Base-by-base conservation (phyloP, 2,113 vertebrate genomes). In the Arvicanthis niloticus region DNA sequence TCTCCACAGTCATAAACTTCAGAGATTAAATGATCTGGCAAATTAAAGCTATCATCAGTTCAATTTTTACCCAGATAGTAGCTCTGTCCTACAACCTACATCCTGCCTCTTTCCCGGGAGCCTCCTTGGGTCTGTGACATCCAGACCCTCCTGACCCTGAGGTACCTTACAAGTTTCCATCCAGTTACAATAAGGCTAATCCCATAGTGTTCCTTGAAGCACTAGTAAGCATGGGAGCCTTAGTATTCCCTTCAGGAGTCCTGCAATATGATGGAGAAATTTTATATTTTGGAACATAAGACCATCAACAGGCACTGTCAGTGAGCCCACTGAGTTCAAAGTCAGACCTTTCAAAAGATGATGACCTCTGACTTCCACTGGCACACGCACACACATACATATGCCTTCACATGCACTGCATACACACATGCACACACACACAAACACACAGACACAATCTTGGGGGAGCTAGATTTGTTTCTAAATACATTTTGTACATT, bases 31-130 rank as follows among this genome's bases (percentile, higher is more conserved):
- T 26, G 62, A 92, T 34, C 65, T 81, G 17, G 62, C 42, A 89
- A 96, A 56, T 82, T 58, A 95, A 94, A 89, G 87, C 72, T 72
- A 3, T 21, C 31, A 37, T 51, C 34, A 3, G 21, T 97, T 95
- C 22, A 68, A 15, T 82, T 16, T n/a, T 19, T 26, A 45, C 34
- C 53, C 84, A 53, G 37, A 81, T 53, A 22, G 60, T n/a, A 68
- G 31, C 24, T n/a, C 37, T 9, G 17, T 19, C 37, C 68, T 11
- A 17, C 26, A 86, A 21, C 56, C 88, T 72, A 19, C 29, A 91
- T 53, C 5, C 42, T 93, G 42, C 26, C 22, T 26, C 26, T 34
- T 4, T 45, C 11, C 37, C 6, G 31, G 16, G 53, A 58, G 45
- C 45, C 51, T 81, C 40, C 67, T 73, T 40, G 42, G 84, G 42